Evolutionary conservation across 2,797 vertebrate genomes (phyloP), one percentile per base, ranked within the genome.

Genomic region (Lepus townsendii): DNA sequence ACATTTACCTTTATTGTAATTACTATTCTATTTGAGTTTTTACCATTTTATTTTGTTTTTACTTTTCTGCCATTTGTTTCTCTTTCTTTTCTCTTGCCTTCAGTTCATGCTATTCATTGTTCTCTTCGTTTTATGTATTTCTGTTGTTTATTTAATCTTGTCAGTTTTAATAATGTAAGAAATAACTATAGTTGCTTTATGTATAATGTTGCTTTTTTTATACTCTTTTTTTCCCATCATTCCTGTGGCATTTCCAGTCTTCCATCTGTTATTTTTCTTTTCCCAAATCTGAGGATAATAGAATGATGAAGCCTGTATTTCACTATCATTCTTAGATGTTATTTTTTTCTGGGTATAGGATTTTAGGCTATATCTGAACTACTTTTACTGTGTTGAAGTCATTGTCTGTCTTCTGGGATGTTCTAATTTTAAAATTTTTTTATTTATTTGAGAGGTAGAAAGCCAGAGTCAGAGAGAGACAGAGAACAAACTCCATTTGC

Each of bases 101-200:
- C 13, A 32, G 92, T 95, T 92, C 62, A 5, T 62, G 13, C 68
- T 73, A n/a, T 63, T 75, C 7, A 62, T 16, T 69, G 11, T 62
- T 83, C 38, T 93, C 54, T 30, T 69, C 14, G 1, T 72, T 62
- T 71, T 30, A 30, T 32, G 78, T 4, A 57, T 27, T 65, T 73
- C 42, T 68, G 50, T 66, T 7, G 6, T 84, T 7, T 89, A 10
- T 79, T 89, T 77, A 71, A 78, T 83, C 90, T 16, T 77, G 0
- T 83, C 5, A 78, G 27, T 88, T 93, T 93, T 88, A 71, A 71
- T 78, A 86, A 30, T 75, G 1, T 75, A 54, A 77, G 11, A 87
- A 93, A 76, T 62, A 83, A 77, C n/a, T 90, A 11, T 71, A 68
- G 69, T 89, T 89, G 2, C 50, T 95, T 85, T 63, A 91, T 62